Conservation (phyloP, 2,888 invertebrate genomes). For the Eupithecia exiguata region DNA sequence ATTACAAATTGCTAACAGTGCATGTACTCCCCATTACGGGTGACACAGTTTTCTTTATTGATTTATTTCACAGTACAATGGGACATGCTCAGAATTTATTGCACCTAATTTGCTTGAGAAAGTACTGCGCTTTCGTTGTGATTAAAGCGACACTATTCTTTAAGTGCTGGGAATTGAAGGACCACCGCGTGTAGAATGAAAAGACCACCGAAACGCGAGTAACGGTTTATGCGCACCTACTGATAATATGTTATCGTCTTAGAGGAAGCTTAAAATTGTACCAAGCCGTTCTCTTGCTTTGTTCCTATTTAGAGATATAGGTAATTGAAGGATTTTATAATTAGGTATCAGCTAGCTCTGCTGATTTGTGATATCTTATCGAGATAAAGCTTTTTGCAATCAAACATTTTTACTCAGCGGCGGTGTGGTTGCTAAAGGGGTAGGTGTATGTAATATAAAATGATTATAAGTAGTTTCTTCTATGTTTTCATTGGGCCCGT, state of each 20-base stretch:
- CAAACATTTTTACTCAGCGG: neutral
- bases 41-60: constrained; percentile 68
- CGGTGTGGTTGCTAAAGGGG: neutral
- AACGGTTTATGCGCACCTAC: constrained; percentile 30
- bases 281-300: neutral
- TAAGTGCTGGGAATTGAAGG: constrained; percentile 40
- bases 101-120: constrained; percentile 47
- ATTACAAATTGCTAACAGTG: constrained; percentile 61
- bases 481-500: neutral
- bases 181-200: constrained; percentile 41
- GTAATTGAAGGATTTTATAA: neutral
- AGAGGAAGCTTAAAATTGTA: constrained; percentile 6
- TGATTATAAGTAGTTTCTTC: neutral
- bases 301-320: neutral
- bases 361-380: neutral
- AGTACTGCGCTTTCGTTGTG: constrained; percentile 40
- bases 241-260: constrained; percentile 18
- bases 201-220: constrained; percentile 43
- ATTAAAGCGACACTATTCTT: constrained; percentile 41
- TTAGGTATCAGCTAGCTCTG: neutral
- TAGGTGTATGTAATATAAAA: neutral
- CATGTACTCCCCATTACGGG: constrained; percentile 57
- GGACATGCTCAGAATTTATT: constrained; percentile 52
- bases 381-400: neutral
- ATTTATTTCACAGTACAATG: constrained; percentile 63